These are phyloP conservation scores for Pelagia noctiluca DNA, from an alignment of 30 jellyfish, hydroid and myxozoan species.

Conservation along the genomic window DNA sequence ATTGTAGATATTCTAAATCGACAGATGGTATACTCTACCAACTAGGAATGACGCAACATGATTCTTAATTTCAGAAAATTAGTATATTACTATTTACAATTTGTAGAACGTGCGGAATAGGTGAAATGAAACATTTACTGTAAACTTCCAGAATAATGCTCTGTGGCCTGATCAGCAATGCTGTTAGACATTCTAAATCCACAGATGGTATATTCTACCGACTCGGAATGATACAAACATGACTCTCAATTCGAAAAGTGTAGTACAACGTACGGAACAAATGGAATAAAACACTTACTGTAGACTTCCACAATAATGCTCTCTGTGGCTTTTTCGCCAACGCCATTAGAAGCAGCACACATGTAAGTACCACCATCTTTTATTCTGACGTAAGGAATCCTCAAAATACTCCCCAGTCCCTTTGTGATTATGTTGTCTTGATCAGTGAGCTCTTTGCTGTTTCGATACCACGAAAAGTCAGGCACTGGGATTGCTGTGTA, in stretches of 20 bases:
- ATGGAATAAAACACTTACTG: constrained; percentile 59
- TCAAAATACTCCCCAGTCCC: constrained; percentile 50
- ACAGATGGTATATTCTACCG: too few species aligned
- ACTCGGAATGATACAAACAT: too few species aligned
- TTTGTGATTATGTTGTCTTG: constrained; percentile 49
- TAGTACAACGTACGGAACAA: too few species aligned
- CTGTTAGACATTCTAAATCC: too few species aligned
- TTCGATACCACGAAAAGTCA: constrained; percentile 58
- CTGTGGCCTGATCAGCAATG: constrained; percentile 43
- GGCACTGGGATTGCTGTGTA: constrained; percentile 76
- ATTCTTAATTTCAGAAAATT: too few species aligned
- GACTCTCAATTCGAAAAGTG: too few species aligned
- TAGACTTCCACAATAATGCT: constrained; percentile 39
- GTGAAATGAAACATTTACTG: constrained; percentile 53
- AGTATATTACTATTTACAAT: too few species aligned
- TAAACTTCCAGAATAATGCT: constrained; percentile 37
- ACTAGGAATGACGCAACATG: too few species aligned
- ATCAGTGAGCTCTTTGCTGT: constrained; percentile 51
- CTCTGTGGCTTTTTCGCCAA: constrained; percentile 51
- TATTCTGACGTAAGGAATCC: constrained; percentile 66
- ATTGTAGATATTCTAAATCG: too few species aligned
- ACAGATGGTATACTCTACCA: too few species aligned
- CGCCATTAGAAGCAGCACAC: constrained; percentile 80
- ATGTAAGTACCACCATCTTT: constrained; percentile 62
- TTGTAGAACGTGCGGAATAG: too few species aligned